Percentiles rank a stretch among this genome's conserved stretches.
Conservation (phyloP, 2,113 vertebrate species). For the Atrichornis clamosus region DNA sequence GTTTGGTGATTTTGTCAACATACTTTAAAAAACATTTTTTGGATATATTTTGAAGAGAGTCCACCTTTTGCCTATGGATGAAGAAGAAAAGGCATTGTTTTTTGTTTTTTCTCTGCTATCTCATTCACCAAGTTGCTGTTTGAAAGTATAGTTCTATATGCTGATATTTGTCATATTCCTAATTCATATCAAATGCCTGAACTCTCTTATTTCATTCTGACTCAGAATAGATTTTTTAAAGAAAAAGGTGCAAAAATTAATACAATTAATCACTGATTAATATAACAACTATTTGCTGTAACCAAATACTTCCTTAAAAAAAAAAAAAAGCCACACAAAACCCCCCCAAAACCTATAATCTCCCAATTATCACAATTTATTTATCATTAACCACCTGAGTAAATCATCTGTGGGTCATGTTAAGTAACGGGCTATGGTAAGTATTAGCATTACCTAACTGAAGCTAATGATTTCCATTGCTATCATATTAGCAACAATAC, state of each 20-base stretch:
- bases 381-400: not conserved
- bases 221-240: not conserved
- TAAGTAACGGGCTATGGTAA: not conserved
- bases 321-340: not conserved
- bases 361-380: not conserved
- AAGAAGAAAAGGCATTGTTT: not conserved
- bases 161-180: not conserved
- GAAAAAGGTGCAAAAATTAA: not conserved
- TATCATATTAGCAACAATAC: not conserved
- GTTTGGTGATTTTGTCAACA: not conserved
- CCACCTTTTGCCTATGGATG: not conserved
- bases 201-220: not conserved
- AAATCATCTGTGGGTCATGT: not conserved
- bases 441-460: not conserved
- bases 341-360: not conserved
- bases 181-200: not conserved
- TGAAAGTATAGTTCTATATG: not conserved
- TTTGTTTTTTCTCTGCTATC: rapidly evolving
- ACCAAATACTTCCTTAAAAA: not conserved
- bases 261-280: not conserved
- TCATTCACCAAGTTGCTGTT: not conserved
- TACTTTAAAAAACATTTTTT: not conserved
- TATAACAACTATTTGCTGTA: not conserved
- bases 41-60: not conserved
- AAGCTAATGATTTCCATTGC: not conserved